These are phyloP conservation scores for Hipparchia sbordonii DNA, from an alignment of 2,888 invertebrate species.

Conservation along the genomic window DNA sequence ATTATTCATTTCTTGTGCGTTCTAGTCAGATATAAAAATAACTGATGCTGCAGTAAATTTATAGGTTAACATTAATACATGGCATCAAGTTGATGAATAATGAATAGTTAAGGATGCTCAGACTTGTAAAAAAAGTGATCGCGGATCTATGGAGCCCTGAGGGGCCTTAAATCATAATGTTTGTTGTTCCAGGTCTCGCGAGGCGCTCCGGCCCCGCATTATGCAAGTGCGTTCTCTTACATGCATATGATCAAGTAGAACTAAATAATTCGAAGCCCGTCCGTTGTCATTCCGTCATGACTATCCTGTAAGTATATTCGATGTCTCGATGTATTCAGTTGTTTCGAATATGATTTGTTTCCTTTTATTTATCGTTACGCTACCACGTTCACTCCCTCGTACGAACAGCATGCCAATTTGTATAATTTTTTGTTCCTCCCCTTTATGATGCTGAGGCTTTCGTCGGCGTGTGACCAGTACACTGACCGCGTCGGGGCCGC, in stretches of 20 bases:
- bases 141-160: constrained; percentile 47
- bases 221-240: constrained; percentile 71
- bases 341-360: constrained; percentile 56
- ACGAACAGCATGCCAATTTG: constrained; percentile 82
- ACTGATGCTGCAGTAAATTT: background rate
- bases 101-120: background rate
- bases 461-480: constrained; percentile 81
- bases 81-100: background rate
- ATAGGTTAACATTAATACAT: background rate
- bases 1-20: constrained; percentile 1
- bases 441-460: constrained; percentile 82
- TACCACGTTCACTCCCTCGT: constrained; percentile 82
- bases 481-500: constrained; percentile 79
- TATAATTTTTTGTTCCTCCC: constrained; percentile 73
- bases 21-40: background rate
- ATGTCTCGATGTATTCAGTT: constrained; percentile 76
- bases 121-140: constrained; percentile 2
- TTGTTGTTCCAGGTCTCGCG: constrained; percentile 75
- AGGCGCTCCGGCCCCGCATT: constrained; percentile 65
- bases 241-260: constrained; percentile 72
- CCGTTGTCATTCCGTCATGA: constrained; percentile 63
- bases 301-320: constrained; percentile 75
- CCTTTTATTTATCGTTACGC: constrained; percentile 75
- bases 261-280: constrained; percentile 60
- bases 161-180: constrained; percentile 55